Conservation (phyloP, 37 sponge, comb jelly and placozoan genomes). For the Lycopodina hypogea region DNA sequence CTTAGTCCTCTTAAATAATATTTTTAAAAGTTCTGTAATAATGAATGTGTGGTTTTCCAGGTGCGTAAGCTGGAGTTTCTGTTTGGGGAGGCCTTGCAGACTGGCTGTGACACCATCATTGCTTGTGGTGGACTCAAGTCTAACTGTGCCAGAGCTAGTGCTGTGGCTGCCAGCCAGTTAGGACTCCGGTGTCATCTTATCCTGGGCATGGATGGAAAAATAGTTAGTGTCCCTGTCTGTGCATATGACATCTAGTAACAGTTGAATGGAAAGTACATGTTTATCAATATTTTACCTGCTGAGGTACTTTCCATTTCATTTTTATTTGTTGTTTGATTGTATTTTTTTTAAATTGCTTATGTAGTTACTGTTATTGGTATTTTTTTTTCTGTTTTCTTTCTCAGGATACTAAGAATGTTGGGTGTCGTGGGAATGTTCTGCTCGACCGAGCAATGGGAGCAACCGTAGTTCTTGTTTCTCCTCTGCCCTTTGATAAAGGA, state of each 20-base stretch:
- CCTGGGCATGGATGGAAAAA: slow-evolving; percentile 37
- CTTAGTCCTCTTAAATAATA: no score
- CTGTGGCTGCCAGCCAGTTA: slow-evolving; percentile 77
- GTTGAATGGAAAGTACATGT: no score
- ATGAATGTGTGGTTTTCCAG: no score
- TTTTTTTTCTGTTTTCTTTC: background rate
- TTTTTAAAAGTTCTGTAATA: no score
- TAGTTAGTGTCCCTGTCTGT: no score
- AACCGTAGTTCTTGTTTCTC: slow-evolving; percentile 61
- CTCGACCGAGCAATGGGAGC: slow-evolving; percentile 64
- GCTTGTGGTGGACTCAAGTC: slow-evolving; percentile 80
- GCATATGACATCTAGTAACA: no score
- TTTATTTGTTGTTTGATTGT: no score
- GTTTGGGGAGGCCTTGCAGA: slow-evolving; percentile 71
- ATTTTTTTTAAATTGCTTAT: no score
- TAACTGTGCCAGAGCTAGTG: slow-evolving; percentile 80
- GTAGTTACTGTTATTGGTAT: no score
- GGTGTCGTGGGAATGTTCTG: slow-evolving; percentile 70
- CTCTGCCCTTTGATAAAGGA: slow-evolving; percentile 24
- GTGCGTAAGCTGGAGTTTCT: slow-evolving; percentile 83
- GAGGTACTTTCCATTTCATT: no score
- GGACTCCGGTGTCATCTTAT: slow-evolving; percentile 78
- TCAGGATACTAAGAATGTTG: slow-evolving; percentile 50
- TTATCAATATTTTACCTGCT: no score
- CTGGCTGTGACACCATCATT: slow-evolving; percentile 58